Evolutionary conservation across 2,888 invertebrate species (phyloP).

Genomic region (Hyposoter didymator): DNA sequence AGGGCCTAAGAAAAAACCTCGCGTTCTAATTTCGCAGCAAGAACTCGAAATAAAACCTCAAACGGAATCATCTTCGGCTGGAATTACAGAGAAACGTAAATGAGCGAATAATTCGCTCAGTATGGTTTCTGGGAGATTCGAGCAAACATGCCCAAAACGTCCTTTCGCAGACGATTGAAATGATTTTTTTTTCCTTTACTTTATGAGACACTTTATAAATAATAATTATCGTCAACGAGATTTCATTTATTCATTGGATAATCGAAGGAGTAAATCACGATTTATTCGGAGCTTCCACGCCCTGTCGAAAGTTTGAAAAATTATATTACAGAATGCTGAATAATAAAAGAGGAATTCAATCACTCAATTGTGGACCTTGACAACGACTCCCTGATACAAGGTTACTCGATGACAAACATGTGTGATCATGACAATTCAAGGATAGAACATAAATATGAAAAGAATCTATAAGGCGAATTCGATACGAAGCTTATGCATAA

Average conservation of each 20-base stretch:
- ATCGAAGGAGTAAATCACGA: neutral
- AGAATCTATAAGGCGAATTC: constrained; percentile 35
- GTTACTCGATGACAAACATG: constrained; percentile 28
- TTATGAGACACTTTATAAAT: neutral
- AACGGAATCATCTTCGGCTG: neutral
- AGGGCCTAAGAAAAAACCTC: neutral
- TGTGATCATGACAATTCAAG: constrained; percentile 47
- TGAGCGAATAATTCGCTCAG: neutral
- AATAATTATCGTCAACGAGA: neutral
- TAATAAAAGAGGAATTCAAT: constrained; percentile 4
- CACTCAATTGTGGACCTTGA: constrained; percentile 28
- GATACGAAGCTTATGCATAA: constrained; percentile 62
- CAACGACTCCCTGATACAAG: constrained; percentile 51
- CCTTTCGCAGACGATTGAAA: neutral
- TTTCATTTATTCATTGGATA: neutral
- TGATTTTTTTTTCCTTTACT: neutral
- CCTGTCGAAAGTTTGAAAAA: neutral
- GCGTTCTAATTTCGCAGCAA: constrained; percentile 39
- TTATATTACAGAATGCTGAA: neutral
- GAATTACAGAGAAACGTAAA: constrained; percentile 9
- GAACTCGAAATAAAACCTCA: constrained; percentile 17
- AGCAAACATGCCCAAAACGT: neutral
- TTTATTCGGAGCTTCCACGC: neutral
- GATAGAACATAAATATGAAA: constrained; percentile 30
- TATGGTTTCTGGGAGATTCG: constrained; percentile 15